A percentile compares a stretch with the other conserved stretches of the same genome.
Conservation (phyloP, 2,888 invertebrate species). For the Pandemis cinnamomeana region DNA sequence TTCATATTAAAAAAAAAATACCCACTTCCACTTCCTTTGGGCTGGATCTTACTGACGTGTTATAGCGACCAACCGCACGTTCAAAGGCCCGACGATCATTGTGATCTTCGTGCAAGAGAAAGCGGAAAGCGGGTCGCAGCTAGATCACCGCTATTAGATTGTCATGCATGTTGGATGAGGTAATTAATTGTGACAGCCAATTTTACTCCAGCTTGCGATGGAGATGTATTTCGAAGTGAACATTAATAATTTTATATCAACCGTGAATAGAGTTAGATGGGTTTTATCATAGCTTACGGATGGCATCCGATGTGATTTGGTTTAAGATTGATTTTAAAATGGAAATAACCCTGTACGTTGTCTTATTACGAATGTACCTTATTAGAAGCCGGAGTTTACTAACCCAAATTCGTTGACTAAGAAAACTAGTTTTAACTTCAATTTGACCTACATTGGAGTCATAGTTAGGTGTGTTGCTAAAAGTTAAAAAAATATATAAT, state of each 20-base stretch:
- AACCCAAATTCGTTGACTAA: too few species aligned
- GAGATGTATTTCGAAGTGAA: constrained; percentile 36
- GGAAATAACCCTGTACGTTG: too few species aligned
- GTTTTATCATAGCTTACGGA: constrained; percentile 23
- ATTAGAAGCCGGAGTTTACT: too few species aligned
- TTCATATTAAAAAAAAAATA: too few species aligned
- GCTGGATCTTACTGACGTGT: too few species aligned
- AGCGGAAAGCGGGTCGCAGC: constrained; percentile 80
- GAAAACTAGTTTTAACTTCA: too few species aligned
- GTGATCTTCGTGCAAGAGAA: constrained; percentile 80
- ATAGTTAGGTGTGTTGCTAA: too few species aligned
- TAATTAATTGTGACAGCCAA: constrained; percentile 79
- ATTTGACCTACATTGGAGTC: too few species aligned
- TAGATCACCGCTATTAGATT: constrained; percentile 81
- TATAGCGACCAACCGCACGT: constrained; percentile 44
- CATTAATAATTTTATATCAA: constrained; percentile 38
- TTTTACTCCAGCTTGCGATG: constrained; percentile 56
- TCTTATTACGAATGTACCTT: too few species aligned
- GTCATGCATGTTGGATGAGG: constrained; percentile 80
- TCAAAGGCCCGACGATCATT: constrained; percentile 59
- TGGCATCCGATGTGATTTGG: constrained; percentile 7
- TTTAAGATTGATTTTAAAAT: constrained; percentile 17
- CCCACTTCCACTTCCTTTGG: too few species aligned
- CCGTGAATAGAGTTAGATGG: constrained; percentile 15
- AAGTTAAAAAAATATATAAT: too few species aligned